phyloP scores from a whole-genome alignment of 2,888 invertebrate species.

The Schizotus pectinicornis region DNA sequence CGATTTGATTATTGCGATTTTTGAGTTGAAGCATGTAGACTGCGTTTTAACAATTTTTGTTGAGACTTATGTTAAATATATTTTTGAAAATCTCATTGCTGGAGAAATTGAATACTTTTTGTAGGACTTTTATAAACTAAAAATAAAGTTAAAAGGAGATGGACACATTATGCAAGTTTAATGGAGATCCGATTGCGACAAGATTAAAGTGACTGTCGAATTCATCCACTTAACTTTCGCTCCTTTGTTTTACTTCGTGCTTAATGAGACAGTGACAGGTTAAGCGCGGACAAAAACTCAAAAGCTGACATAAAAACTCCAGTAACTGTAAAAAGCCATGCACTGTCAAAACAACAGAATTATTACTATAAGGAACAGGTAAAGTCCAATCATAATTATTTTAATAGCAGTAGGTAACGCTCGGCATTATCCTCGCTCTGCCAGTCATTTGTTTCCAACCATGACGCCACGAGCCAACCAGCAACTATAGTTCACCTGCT shows the following conservation, averaged over 20 bases:
- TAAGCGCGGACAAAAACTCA: slow-evolving; percentile 27
- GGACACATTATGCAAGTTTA: too few relatives aligned
- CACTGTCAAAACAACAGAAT: slow-evolving; percentile 53
- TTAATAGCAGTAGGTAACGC: slow-evolving; percentile 59
- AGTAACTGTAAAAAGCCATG: slow-evolving; percentile 47
- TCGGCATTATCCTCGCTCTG: slow-evolving; percentile 61
- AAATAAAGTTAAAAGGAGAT: too few relatives aligned
- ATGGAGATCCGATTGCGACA: too few relatives aligned
- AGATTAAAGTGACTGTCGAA: too few relatives aligned
- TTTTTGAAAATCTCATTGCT: too few relatives aligned
- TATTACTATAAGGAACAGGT: slow-evolving; percentile 51
- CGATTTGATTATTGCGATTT: too few relatives aligned
- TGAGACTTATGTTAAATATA: too few relatives aligned
- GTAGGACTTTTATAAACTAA: too few relatives aligned
- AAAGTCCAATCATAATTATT: slow-evolving; percentile 59
- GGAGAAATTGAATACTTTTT: too few relatives aligned
- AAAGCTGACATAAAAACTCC: slow-evolving; percentile 31
- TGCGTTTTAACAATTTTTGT: too few relatives aligned
- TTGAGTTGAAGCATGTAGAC: too few relatives aligned
- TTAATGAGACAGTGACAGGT: slow-evolving; percentile 20
- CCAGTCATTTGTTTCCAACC: slow-evolving; percentile 62
- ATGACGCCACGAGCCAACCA: slow-evolving; percentile 61
- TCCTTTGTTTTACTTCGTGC: background rate
- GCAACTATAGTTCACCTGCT: slow-evolving; percentile 57
- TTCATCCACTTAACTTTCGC: slow-evolving; percentile 7